These are phyloP conservation scores for Chesias legatella DNA, from an alignment of 2,888 invertebrate species.

Conservation along the genomic window DNA sequence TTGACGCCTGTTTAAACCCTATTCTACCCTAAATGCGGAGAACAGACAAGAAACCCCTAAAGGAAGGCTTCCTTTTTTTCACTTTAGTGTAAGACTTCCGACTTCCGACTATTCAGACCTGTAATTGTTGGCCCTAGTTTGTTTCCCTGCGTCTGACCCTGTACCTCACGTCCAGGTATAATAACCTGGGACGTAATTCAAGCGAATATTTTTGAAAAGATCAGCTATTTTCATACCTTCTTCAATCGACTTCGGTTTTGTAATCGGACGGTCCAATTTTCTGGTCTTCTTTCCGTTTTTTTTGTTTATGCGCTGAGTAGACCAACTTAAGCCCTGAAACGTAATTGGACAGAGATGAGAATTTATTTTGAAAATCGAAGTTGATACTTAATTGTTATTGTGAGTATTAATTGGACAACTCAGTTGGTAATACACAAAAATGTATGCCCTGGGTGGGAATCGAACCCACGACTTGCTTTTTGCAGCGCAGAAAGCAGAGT, in stretches of 20 bases:
- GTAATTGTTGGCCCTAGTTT: neutral
- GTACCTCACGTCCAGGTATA: conserved; percentile 35
- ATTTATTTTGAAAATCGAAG: neutral
- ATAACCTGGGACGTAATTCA: conserved; percentile 38
- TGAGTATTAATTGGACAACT: no score
- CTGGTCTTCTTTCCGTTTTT: conserved; percentile 5
- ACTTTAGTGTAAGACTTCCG: no score
- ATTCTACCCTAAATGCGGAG: no score
- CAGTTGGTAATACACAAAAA: no score
- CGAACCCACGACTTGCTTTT: no score
- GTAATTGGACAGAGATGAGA: neutral
- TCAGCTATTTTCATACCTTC: conserved; percentile 38
- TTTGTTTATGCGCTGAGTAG: conserved; percentile 11
- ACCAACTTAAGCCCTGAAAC: neutral
- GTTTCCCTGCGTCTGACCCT: conserved; percentile 13
- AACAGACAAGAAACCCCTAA: no score
- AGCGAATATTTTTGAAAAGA: conserved; percentile 45
- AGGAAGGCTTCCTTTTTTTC: no score
- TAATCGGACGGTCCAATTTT: conserved; percentile 16
- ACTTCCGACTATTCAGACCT: no score
- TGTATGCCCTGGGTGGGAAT: no score
- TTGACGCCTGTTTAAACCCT: no score
- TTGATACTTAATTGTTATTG: neutral
- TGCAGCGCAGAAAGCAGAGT: no score
- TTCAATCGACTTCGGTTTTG: conserved; percentile 22